These are phyloP conservation scores for Meandrusa payeni DNA, from an alignment of 2,888 invertebrate genomes.

Conservation along the genomic window DNA sequence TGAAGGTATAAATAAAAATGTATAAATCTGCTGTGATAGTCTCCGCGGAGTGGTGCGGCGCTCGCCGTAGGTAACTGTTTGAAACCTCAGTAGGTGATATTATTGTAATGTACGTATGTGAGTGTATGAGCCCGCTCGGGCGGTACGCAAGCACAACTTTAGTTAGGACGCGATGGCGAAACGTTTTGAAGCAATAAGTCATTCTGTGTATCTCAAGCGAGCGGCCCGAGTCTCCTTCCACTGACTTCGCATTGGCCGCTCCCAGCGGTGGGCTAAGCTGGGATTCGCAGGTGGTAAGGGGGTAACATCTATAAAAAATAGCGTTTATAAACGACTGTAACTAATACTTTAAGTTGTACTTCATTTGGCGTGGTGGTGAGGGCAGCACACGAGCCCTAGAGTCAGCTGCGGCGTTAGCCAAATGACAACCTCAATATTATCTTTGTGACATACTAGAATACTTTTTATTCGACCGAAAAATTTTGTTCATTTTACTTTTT, in stretches of 20 bases:
- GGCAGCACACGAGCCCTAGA: too few relatives aligned
- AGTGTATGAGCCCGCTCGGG: constrained; percentile 45
- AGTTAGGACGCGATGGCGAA: constrained; percentile 27
- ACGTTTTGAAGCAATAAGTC: constrained; percentile 15
- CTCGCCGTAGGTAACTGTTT: constrained; percentile 64
- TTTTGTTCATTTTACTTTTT: too few relatives aligned
- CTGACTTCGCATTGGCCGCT: background rate
- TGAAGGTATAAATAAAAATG: too few relatives aligned
- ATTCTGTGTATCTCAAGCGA: constrained; percentile 11
- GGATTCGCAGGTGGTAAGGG: constrained; percentile 17
- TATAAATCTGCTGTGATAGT: background rate
- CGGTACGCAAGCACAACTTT: constrained; percentile 70
- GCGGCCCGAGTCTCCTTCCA: background rate
- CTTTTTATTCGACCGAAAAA: too few relatives aligned
- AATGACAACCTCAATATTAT: too few relatives aligned
- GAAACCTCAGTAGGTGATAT: constrained; percentile 78
- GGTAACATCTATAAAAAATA: too few relatives aligned
- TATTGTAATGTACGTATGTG: constrained; percentile 57
- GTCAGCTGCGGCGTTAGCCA: too few relatives aligned
- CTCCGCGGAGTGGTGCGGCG: constrained; percentile 53
- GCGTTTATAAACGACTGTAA: too few relatives aligned
- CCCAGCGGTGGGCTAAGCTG: constrained; percentile 28
- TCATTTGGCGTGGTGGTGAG: too few relatives aligned
- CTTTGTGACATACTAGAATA: too few relatives aligned
- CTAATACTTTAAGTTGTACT: too few relatives aligned